A percentile compares a stretch with the other conserved stretches of the same genome.
These are phyloP conservation scores for Leucophenga varia DNA, from an alignment of 1,140 invertebrate genomes.

Conservation along the genomic window DNA sequence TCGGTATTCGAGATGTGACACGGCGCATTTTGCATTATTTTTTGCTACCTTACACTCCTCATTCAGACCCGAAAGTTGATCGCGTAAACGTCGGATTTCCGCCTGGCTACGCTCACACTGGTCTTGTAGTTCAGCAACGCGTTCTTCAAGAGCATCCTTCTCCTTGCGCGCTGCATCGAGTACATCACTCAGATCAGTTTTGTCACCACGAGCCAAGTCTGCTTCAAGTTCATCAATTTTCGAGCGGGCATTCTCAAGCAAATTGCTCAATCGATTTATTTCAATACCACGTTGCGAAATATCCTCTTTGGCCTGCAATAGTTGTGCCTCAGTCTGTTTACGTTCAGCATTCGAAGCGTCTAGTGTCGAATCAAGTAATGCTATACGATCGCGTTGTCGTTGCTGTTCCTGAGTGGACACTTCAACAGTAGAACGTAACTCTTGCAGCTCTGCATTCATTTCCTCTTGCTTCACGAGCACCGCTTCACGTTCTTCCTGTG, in stretches of 20 bases:
- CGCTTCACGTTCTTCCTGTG: conserved; percentile 76
- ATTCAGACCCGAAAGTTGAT: conserved; percentile 71
- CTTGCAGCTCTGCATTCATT: conserved; percentile 67
- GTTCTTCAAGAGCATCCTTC: conserved; percentile 69
- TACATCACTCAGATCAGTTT: conserved; percentile 70
- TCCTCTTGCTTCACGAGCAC: conserved; percentile 80
- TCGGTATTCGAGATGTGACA: conserved; percentile 78
- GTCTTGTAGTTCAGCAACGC: conserved; percentile 74
- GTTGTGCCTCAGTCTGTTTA: conserved; percentile 70
- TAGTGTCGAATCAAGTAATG: conserved; percentile 69
- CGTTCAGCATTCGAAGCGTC: conserved; percentile 72
- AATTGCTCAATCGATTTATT: conserved; percentile 71
- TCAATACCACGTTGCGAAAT: conserved; percentile 70
- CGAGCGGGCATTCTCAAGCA: conserved; percentile 78
- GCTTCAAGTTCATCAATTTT: conserved; percentile 69
- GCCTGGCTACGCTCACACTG: conserved; percentile 74
- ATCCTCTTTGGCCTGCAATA: conserved; percentile 69
- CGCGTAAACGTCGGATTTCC: conserved; percentile 72
- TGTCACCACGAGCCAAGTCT: conserved; percentile 63
- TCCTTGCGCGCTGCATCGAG: conserved; percentile 70
- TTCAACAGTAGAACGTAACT: conserved; percentile 58
- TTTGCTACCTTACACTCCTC: conserved; percentile 79
- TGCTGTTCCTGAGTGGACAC: conserved; percentile 63
- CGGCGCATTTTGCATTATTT: conserved; percentile 79
- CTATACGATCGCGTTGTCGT: conserved; percentile 66